Percentiles rank a stretch among this genome's conserved stretches.
Conservation (phyloP, 2,797 vertebrate species). For the Bothrops alternatus region DNA sequence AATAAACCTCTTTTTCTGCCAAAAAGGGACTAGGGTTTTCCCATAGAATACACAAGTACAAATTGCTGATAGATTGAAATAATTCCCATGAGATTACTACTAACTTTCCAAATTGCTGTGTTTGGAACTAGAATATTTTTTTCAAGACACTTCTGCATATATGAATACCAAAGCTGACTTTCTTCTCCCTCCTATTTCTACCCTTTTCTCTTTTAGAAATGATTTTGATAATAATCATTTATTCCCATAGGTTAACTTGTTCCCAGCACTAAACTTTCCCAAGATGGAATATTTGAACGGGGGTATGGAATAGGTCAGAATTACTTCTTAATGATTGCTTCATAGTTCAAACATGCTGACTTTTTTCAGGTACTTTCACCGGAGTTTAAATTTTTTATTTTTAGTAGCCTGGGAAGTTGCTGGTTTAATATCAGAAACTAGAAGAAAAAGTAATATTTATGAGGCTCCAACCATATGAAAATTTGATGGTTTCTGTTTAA, state of each 20-base stretch:
- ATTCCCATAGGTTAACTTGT: not conserved
- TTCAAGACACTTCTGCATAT: constrained; percentile 42
- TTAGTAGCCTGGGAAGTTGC: not conserved
- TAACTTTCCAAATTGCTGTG: constrained; percentile 55
- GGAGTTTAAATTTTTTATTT: not conserved
- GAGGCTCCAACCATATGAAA: not conserved
- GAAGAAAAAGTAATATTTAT: not conserved
- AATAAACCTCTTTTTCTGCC: constrained; percentile 20
- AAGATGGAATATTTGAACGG: not conserved
- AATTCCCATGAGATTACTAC: constrained; percentile 58
- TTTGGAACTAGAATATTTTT: constrained; percentile 39
- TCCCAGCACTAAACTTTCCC: not conserved
- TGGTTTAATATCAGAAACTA: not conserved
- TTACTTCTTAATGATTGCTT: not conserved
- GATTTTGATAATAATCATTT: constrained; percentile 8
- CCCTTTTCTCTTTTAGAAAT: constrained; percentile 4
- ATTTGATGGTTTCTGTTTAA: not conserved
- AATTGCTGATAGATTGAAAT: constrained; percentile 65
- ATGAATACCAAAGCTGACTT: constrained; percentile 36
- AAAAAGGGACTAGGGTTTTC: constrained; percentile 37
- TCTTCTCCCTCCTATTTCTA: not conserved
- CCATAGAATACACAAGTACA: constrained; percentile 45
- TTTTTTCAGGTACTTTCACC: not conserved
- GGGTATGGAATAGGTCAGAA: not conserved
- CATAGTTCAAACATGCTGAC: not conserved